Percentiles rank a stretch among this genome's conserved stretches.
Evolutionary conservation across 2,797 vertebrate genomes (phyloP).

Genomic region (Mormyrus hasselquistii): DNA sequence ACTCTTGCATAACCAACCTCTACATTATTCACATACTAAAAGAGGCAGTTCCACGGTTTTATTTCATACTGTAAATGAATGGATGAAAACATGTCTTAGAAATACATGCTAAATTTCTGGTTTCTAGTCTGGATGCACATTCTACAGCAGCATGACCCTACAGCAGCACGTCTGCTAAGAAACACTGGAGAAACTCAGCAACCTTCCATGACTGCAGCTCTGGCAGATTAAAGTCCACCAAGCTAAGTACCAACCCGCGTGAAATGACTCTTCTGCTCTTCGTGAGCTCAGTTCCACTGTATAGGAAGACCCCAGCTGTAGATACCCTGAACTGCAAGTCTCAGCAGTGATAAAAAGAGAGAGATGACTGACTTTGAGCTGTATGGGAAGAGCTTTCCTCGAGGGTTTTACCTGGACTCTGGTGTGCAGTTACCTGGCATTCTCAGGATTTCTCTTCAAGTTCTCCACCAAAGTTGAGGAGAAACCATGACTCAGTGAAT

Average conservation of each 20-base stretch:
- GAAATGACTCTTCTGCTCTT: neutral
- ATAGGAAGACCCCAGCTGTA: neutral
- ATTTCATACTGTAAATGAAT: neutral
- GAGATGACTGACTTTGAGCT: neutral
- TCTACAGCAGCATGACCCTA: neutral
- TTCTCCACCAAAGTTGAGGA: neutral
- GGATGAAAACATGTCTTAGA: neutral
- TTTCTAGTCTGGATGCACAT: neutral
- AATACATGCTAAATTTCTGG: neutral
- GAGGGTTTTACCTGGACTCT: neutral
- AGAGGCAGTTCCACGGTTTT: neutral
- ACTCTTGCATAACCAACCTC: neutral
- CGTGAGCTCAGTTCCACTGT: neutral
- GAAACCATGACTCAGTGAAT: neutral
- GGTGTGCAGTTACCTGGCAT: neutral
- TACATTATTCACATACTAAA: neutral
- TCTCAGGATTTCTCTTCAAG: neutral
- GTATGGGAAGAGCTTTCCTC: neutral
- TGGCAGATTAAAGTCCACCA: neutral
- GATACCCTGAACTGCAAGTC: neutral
- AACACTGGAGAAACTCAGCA: neutral
- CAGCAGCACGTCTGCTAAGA: neutral
- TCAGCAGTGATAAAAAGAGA: neutral
- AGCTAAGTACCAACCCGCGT: neutral
- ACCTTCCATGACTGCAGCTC: neutral